Percentiles rank a stretch among this genome's conserved stretches.
Conservation (phyloP, 2,797 vertebrate genomes). For the Characodon lateralis region DNA sequence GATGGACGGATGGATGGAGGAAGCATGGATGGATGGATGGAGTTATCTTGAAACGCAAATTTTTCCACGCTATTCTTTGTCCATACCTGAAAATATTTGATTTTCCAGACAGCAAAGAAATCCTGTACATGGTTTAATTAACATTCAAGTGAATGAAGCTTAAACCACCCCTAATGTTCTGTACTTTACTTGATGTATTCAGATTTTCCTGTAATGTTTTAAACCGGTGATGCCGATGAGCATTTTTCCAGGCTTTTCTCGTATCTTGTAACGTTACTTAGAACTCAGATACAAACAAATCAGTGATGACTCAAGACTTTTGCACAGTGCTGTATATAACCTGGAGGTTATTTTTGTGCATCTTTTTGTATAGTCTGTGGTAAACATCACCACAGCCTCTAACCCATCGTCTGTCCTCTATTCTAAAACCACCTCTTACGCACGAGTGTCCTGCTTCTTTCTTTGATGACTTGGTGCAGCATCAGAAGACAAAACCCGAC, state of each 20-base stretch:
- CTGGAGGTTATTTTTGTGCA: conserved; percentile 5
- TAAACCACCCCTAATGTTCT: background rate
- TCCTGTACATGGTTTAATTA: background rate
- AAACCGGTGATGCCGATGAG: no score
- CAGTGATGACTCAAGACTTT: background rate
- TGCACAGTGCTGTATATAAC: background rate
- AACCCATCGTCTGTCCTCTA: conserved; percentile 1
- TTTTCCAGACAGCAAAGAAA: background rate
- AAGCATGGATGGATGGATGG: background rate
- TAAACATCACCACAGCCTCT: conserved; percentile 13
- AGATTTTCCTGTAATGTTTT: background rate
- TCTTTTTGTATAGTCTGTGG: background rate
- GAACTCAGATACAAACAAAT: background rate
- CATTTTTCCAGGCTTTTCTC: background rate
- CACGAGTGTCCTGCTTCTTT: conserved; percentile 54
- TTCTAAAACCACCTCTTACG: conserved; percentile 16
- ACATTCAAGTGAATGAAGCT: background rate
- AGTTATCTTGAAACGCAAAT: background rate
- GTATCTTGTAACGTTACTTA: background rate
- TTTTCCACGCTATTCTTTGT: background rate
- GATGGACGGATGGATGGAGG: background rate
- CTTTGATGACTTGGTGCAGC: conserved; percentile 26
- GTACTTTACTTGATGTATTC: background rate
- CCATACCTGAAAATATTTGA: background rate
- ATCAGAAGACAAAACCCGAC: conserved; percentile 42